Evolutionary conservation across 2,113 vertebrate genomes (phyloP).

Genomic region (Scomber japonicus): DNA sequence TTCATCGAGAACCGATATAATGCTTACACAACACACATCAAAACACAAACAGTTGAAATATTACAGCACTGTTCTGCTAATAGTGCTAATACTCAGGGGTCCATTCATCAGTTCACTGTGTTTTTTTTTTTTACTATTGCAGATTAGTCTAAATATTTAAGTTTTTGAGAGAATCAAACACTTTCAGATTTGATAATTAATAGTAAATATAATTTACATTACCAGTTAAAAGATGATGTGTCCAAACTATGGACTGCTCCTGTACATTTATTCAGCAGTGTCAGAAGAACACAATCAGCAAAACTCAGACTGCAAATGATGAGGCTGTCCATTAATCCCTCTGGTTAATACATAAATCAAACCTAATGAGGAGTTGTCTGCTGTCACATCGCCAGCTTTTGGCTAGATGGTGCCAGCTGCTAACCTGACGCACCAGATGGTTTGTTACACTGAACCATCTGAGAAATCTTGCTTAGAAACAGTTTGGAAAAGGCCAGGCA

Average conservation of each 20-base stretch:
- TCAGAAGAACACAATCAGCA: neutral
- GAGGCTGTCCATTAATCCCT: constrained; percentile 1
- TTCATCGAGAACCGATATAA: neutral
- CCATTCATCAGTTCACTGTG: neutral
- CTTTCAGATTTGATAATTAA: neutral
- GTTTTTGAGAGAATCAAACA: no score
- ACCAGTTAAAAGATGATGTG: no score
- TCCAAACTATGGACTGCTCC: no score
- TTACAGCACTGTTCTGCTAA: constrained; percentile 20
- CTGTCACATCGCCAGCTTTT: constrained; percentile 26
- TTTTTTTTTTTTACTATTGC: no score
- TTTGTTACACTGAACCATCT: no score
- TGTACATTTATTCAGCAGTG: neutral
- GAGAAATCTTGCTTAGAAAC: no score
- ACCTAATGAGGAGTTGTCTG: constrained; percentile 21
- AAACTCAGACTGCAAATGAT: neutral
- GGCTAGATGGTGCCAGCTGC: constrained; percentile 8
- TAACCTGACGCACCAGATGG: no score
- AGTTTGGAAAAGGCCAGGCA: no score
- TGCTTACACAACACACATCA: neutral
- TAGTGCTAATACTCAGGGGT: constrained; percentile 48
- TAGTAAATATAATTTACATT: neutral
- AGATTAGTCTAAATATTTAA: no score
- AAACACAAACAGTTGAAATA: constrained; percentile 3
- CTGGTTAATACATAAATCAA: constrained; percentile 1